Percentiles rank a stretch among this genome's conserved stretches.
Conservation (phyloP, 2,888 invertebrate species). For the Chaetogeoica ovagalla region DNA sequence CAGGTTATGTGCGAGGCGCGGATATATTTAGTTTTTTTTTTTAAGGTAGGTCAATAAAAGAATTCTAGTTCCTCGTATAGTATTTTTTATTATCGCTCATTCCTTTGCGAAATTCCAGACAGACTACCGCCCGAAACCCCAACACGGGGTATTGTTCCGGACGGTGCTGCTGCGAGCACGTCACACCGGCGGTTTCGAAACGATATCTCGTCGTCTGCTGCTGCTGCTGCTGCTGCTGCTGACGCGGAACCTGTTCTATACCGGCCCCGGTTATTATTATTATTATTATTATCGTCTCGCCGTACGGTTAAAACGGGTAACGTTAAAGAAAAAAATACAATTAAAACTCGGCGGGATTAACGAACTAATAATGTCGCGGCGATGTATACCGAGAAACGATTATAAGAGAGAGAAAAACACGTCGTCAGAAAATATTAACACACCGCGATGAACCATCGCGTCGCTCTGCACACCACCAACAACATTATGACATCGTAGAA, state of each 20-base stretch:
- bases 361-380: too few relatives aligned
- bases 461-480: too few relatives aligned
- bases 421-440: not conserved
- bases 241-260: constrained; percentile 47
- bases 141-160: constrained; percentile 36
- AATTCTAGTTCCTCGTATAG: constrained; percentile 22
- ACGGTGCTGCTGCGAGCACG: not conserved
- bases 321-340: not conserved
- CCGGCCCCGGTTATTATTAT: not conserved
- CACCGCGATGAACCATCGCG: too few relatives aligned
- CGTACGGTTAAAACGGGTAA: not conserved
- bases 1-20: constrained; percentile 15
- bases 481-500: too few relatives aligned
- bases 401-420: not conserved
- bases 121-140: constrained; percentile 5
- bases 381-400: not conserved
- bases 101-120: constrained; percentile 50
- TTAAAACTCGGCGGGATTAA: not conserved
- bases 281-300: not conserved
- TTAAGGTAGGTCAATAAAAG: constrained; percentile 51
- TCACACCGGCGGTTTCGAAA: constrained; percentile 42
- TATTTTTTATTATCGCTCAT: constrained; percentile 33
- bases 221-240: constrained; percentile 22
- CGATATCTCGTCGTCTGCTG: constrained; percentile 5
- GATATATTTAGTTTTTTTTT: not conserved